Percentiles rank a stretch among this genome's conserved stretches.
Evolutionary conservation across 2,888 invertebrate species (phyloP).

Genomic region (Argyra leucocephala): DNA sequence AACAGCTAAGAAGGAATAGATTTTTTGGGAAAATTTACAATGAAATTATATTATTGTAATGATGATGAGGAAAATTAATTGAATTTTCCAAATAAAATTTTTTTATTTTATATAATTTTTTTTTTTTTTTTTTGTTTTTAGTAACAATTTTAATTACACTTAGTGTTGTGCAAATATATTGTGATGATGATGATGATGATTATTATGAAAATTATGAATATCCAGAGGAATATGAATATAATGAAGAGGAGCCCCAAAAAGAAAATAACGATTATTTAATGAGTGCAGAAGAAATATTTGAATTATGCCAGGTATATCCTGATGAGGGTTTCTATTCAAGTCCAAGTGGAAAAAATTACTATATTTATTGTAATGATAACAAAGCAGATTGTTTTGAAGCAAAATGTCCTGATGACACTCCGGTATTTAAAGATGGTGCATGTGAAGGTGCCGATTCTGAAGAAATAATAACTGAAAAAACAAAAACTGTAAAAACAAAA

Average conservation of each 20-base stretch:
- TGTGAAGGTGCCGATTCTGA: constrained; percentile 22
- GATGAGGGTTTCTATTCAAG: background rate
- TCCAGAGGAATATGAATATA: constrained; percentile 30
- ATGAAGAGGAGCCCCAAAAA: too few relatives aligned
- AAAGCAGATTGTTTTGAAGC: constrained; percentile 24
- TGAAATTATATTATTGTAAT: background rate
- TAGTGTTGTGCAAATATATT: constrained; percentile 17
- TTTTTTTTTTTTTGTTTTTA: too few relatives aligned
- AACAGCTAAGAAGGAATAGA: background rate
- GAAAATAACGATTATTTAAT: too few relatives aligned
- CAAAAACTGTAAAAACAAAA: constrained; percentile 18
- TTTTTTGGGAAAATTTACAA: background rate
- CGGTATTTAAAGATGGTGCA: constrained; percentile 30
- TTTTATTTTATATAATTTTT: too few relatives aligned
- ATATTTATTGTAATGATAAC: constrained; percentile 10
- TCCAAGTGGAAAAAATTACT: background rate
- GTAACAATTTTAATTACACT: too few relatives aligned
- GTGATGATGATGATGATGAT: constrained; percentile 26
- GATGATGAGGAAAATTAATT: too few relatives aligned
- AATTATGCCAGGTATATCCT: constrained; percentile 26
- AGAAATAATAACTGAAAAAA: constrained; percentile 1
- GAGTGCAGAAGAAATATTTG: constrained; percentile 18
- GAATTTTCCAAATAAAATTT: too few relatives aligned
- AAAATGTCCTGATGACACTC: constrained; percentile 30
- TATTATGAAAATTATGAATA: constrained; percentile 30